Percentiles rank a stretch among this genome's conserved stretches.
phyloP scores from a whole-genome alignment of 2,113 vertebrate genomes.

The Oreochromis niloticus region DNA sequence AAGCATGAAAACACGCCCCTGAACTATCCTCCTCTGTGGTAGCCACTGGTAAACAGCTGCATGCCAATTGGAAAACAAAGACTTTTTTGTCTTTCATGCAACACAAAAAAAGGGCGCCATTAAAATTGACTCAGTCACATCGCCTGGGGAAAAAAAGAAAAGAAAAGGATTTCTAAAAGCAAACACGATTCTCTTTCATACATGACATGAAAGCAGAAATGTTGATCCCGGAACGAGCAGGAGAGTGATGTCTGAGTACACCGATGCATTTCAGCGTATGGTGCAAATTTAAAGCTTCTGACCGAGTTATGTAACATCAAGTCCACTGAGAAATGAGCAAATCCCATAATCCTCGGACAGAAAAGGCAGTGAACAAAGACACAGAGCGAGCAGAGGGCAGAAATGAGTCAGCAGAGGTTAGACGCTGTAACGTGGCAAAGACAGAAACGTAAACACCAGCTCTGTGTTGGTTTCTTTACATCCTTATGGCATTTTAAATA shows the following conservation, averaged over 20 bases:
- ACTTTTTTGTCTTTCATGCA: not conserved
- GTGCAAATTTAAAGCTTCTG: not conserved
- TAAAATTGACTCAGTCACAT: not conserved
- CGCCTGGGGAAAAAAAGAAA: not conserved
- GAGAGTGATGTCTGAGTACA: not conserved
- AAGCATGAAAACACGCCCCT: not conserved
- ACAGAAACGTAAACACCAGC: not conserved
- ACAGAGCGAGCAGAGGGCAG: not conserved
- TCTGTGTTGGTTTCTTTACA: not conserved
- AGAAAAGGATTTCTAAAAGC: not conserved
- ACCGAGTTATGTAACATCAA: not conserved
- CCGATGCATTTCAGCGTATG: not conserved
- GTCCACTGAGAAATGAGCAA: not conserved
- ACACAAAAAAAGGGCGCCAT: not conserved
- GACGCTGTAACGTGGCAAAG: not conserved
- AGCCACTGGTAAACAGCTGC: not conserved
- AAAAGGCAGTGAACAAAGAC: conserved; percentile 8
- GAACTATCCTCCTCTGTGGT: not conserved
- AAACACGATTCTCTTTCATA: not conserved
- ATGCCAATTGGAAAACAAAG: conserved; percentile 5
- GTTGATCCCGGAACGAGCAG: not conserved
- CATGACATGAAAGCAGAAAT: not conserved
- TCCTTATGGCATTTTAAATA: not conserved
- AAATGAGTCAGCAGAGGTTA: conserved; percentile 28
- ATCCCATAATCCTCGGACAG: conserved; percentile 40